These are phyloP conservation scores for Achroia grisella DNA, from an alignment of 1,140 invertebrate species.

Conservation along the genomic window DNA sequence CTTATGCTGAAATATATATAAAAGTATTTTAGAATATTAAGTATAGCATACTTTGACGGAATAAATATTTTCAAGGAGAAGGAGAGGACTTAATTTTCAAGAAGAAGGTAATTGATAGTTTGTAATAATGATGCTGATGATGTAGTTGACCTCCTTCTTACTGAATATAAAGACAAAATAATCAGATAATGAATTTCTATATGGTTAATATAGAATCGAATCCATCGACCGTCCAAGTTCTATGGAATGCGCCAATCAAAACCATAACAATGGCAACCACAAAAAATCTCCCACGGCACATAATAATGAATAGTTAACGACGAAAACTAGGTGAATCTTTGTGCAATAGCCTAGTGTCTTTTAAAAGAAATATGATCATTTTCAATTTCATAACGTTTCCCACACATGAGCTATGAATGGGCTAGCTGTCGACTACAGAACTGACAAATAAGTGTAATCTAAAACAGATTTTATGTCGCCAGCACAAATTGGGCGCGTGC, in stretches of 20 bases:
- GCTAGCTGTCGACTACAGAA: conserved; percentile 27
- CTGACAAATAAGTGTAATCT: conserved; percentile 67
- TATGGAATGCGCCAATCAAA: conserved; percentile 61
- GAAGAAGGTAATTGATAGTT: too few relatives aligned
- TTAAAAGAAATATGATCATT: conserved; percentile 72
- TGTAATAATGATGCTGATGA: too few relatives aligned
- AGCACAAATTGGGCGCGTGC: conserved; percentile 15
- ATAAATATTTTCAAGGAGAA: too few relatives aligned
- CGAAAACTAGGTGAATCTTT: conserved; percentile 73
- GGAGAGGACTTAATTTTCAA: too few relatives aligned
- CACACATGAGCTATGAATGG: conserved; percentile 57
- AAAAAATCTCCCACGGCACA: conserved; percentile 68
- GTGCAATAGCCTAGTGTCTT: conserved; percentile 66
- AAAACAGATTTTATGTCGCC: conserved; percentile 44
- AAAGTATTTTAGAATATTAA: too few relatives aligned
- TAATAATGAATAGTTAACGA: conserved; percentile 70
- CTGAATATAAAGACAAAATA: too few relatives aligned
- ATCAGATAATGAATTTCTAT: too few relatives aligned
- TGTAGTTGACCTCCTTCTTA: too few relatives aligned
- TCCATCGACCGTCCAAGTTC: conserved; percentile 16
- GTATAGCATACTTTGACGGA: too few relatives aligned
- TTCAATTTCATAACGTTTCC: conserved; percentile 70
- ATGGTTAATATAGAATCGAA: neutral
- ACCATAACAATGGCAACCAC: conserved; percentile 50
- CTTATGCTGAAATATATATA: too few relatives aligned